Conservation (phyloP, 2,113 vertebrate genomes). For the Eulemur rufifrons region DNA sequence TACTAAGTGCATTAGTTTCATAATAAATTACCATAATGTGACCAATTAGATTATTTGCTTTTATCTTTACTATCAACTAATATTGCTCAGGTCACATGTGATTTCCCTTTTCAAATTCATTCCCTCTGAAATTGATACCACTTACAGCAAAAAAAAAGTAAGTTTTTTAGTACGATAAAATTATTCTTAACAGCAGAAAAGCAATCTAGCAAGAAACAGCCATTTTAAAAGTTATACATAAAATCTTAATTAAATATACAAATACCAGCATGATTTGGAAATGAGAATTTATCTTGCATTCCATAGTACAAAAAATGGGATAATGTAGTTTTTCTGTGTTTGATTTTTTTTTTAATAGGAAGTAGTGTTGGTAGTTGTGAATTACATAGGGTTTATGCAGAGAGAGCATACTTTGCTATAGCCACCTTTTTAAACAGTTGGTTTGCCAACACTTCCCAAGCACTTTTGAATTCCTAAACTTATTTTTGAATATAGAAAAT, state of each 20-base stretch:
- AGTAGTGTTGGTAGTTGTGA: neutral
- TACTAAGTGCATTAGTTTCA: neutral
- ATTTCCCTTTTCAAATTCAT: constrained; percentile 20
- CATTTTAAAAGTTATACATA: constrained; percentile 9
- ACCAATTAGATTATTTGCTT: neutral
- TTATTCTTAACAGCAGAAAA: constrained; percentile 17
- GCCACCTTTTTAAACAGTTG: neutral
- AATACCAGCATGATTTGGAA: neutral
- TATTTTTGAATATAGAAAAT: constrained; percentile 69
- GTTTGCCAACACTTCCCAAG: constrained; percentile 63
- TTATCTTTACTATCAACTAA: constrained; percentile 15
- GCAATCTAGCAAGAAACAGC: neutral
- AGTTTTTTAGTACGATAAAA: neutral
- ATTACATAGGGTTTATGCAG: constrained; percentile 40
- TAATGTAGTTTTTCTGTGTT: constrained; percentile 20
- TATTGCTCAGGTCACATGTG: constrained; percentile 39
- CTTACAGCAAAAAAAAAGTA: constrained; percentile 6
- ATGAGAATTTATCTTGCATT: constrained; percentile 46
- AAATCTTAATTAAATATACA: constrained; percentile 43
- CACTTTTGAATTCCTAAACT: constrained; percentile 78
- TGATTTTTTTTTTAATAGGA: neutral
- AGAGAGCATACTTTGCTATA: constrained; percentile 35
- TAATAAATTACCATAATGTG: constrained; percentile 45
- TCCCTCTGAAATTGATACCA: neutral
- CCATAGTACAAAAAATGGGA: neutral